These are phyloP conservation scores for Philhelius pedissequus DNA, from an alignment of 2,888 invertebrate genomes.

Conservation along the genomic window DNA sequence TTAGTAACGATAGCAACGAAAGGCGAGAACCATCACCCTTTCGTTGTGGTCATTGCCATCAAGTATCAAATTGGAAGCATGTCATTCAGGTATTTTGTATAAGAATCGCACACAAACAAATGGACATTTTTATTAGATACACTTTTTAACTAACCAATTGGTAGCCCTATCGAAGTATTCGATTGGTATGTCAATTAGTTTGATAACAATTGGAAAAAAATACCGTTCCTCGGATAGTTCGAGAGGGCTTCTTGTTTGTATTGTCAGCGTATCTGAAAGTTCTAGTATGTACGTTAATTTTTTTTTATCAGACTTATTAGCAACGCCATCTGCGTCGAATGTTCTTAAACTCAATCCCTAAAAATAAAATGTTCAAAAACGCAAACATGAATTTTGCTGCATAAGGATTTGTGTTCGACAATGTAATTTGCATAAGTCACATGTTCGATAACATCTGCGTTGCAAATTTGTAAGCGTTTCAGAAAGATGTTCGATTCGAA, in stretches of 20 bases:
- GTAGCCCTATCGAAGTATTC: not conserved
- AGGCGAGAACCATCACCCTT: conserved; percentile 82
- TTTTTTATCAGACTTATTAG: too few species aligned
- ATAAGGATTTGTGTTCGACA: too few species aligned
- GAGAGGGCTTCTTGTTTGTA: not conserved
- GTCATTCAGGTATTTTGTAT: conserved; percentile 86
- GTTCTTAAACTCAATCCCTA: too few species aligned
- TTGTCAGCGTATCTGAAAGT: conserved; percentile 22
- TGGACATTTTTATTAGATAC: conserved; percentile 52
- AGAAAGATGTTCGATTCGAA: too few species aligned
- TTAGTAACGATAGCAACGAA: conserved; percentile 76
- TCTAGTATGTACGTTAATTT: too few species aligned
- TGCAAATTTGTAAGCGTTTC: too few species aligned
- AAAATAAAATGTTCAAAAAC: too few species aligned
- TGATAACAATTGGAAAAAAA: not conserved
- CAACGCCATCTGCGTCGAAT: too few species aligned
- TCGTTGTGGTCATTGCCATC: conserved; percentile 90
- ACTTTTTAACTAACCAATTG: conserved; percentile 37
- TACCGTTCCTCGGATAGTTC: not conserved
- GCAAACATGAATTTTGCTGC: too few species aligned
- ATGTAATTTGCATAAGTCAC: too few species aligned
- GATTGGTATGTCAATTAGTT: not conserved
- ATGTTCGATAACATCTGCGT: too few species aligned
- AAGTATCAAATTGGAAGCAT: conserved; percentile 91
- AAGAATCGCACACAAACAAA: conserved; percentile 61